Percentiles rank a stretch among this genome's conserved stretches.
Evolutionary conservation across 2,888 invertebrate genomes (phyloP).

Genomic region (Tetrapedia diversipes): DNA sequence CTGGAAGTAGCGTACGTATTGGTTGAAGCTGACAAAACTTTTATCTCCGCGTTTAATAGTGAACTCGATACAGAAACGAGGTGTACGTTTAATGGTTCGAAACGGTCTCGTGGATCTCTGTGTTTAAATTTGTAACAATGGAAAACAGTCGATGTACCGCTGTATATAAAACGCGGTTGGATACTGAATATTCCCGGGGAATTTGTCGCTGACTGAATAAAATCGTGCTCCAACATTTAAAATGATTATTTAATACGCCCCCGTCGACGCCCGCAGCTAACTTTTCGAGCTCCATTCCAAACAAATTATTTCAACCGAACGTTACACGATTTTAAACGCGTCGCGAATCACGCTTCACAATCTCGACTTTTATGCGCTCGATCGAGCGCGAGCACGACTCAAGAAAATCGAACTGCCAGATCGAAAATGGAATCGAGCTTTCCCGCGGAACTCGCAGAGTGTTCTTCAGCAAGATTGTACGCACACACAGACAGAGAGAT

Average conservation of each 20-base stretch:
- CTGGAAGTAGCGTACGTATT: too few relatives aligned
- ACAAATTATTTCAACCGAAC: neutral
- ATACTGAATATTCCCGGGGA: neutral
- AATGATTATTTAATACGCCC: neutral
- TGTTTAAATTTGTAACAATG: neutral
- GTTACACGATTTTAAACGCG: neutral
- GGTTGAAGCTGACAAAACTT: too few relatives aligned
- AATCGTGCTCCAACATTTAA: neutral
- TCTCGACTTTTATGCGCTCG: neutral
- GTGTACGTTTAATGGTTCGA: neutral
- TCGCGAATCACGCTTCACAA: too few relatives aligned
- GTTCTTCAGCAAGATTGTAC: too few relatives aligned
- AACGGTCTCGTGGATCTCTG: neutral
- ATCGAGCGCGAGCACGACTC: neutral
- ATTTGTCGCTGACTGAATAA: neutral
- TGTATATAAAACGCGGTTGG: too few relatives aligned
- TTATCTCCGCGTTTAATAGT: too few relatives aligned
- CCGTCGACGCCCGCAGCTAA: neutral
- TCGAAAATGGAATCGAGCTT: neutral
- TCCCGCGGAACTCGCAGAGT: neutral
- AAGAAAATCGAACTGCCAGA: slow-evolving; percentile 4
- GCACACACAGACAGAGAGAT: too few relatives aligned
- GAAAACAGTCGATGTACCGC: neutral
- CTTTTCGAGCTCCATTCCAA: too few relatives aligned
- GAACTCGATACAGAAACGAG: neutral